Conservation (phyloP, 2,113 vertebrate genomes). For the Baryphthengus martii region DNA sequence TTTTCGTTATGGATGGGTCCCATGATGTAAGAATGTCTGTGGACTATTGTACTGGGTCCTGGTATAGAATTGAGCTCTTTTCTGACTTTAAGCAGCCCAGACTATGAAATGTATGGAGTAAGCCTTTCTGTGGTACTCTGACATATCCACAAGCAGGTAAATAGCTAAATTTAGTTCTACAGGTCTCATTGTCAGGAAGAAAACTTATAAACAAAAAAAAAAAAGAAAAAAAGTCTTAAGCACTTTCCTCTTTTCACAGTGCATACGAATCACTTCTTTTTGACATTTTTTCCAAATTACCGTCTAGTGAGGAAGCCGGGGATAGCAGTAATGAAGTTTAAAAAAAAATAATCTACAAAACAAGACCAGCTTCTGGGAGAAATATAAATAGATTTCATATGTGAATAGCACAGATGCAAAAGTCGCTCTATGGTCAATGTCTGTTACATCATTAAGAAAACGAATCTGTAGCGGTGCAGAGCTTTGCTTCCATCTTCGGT, state of each 20-base stretch:
- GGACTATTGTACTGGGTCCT: background rate
- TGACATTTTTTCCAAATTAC: background rate
- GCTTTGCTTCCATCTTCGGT: background rate
- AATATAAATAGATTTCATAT: background rate
- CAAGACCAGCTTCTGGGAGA: background rate
- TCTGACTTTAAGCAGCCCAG: background rate
- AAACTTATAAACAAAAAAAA: too few species aligned
- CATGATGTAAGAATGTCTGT: background rate
- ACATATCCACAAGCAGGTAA: background rate
- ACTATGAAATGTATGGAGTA: background rate
- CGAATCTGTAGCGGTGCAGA: background rate
- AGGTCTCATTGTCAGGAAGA: background rate
- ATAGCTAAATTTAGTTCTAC: background rate
- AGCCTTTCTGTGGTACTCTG: background rate
- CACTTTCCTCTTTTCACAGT: background rate
- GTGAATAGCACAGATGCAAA: background rate
- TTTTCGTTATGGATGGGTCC: background rate
- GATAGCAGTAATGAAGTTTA: background rate
- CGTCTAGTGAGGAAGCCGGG: background rate
- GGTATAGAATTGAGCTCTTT: background rate
- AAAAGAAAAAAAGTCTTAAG: background rate
- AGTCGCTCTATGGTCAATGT: background rate
- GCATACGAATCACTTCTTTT: background rate
- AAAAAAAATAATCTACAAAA: background rate
- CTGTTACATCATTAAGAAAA: background rate